Conservation (phyloP, 2,888 invertebrate species). For the Leucophenga montana region DNA sequence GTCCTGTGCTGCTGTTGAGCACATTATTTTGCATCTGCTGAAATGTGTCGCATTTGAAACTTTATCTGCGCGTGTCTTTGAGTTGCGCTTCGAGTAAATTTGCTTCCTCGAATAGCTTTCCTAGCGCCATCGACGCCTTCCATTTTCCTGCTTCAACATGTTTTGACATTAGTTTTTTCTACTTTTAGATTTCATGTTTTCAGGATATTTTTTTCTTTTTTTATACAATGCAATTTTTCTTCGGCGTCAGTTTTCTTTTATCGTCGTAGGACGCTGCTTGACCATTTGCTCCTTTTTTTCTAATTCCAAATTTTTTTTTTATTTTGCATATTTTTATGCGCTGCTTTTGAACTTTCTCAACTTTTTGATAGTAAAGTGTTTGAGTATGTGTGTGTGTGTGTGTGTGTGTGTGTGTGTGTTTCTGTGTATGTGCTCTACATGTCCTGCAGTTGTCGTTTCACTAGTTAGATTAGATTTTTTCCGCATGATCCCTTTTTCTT, state of each 20-base stretch:
- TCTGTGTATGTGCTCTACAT: slow-evolving; percentile 15
- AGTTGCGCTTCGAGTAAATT: slow-evolving; percentile 45
- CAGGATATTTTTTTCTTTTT: slow-evolving; percentile 29
- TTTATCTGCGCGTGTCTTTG: slow-evolving; percentile 50
- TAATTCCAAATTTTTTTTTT: not conserved
- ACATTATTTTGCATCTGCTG: slow-evolving; percentile 37
- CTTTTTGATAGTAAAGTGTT: slow-evolving; percentile 32
- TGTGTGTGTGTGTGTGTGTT: slow-evolving; percentile 22
- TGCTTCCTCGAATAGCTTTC: slow-evolving; percentile 36
- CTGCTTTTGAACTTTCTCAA: slow-evolving; percentile 25
- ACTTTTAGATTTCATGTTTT: slow-evolving; percentile 24
- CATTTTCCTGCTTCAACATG: slow-evolving; percentile 42
- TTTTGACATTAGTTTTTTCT: slow-evolving; percentile 30
- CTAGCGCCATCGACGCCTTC: slow-evolving; percentile 29
- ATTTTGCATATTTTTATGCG: slow-evolving; percentile 7
- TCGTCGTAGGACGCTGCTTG: slow-evolving; percentile 44
- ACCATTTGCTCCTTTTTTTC: slow-evolving; percentile 3
- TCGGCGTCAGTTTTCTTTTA: slow-evolving; percentile 52
- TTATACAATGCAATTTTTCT: slow-evolving; percentile 32
- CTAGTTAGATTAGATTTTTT: slow-evolving; percentile 44
- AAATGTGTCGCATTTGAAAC: slow-evolving; percentile 47
- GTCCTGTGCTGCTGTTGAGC: slow-evolving; percentile 12
- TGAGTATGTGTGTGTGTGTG: slow-evolving; percentile 22
- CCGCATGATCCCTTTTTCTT: slow-evolving; percentile 49
- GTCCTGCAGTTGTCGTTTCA: slow-evolving; percentile 29